Conservation (phyloP, 2,113 vertebrate genomes). For the Callipepla californica region DNA sequence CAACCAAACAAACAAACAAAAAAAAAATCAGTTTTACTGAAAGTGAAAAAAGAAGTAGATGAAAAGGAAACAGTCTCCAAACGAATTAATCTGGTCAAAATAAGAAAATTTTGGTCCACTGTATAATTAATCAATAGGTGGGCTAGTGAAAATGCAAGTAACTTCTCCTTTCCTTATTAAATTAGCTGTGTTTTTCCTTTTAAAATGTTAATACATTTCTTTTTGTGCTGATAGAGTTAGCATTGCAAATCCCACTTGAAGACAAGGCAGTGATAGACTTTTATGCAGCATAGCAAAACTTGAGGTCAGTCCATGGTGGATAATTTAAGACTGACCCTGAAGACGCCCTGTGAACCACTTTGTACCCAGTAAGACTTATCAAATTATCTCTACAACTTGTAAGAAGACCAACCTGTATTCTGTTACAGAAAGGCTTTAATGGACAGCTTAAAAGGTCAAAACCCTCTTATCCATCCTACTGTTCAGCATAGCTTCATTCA, state of each 20-base stretch:
- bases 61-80: not conserved
- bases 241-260: not conserved
- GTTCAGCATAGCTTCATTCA: not conserved
- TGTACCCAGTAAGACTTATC: not conserved
- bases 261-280: not conserved
- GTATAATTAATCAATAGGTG: not conserved
- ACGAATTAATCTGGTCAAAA: not conserved
- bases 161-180: not conserved
- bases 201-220: not conserved
- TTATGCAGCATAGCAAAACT: not conserved
- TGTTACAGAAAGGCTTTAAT: constrained; percentile 21
- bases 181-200: not conserved
- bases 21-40: not conserved
- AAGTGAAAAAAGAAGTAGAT: not conserved
- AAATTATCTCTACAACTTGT: constrained; percentile 15
- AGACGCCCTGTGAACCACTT: not conserved
- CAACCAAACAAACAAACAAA: not conserved
- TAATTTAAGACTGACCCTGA: not conserved
- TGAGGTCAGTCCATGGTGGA: not conserved
- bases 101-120: not conserved
- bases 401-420: not conserved
- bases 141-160: rapidly evolving
- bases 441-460: constrained; percentile 28
- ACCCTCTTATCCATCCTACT: not conserved
- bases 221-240: not conserved